A percentile compares a stretch with the other conserved stretches of the same genome.
Conservation (phyloP, 2,888 invertebrate genomes). For the Diogma glabrata region DNA sequence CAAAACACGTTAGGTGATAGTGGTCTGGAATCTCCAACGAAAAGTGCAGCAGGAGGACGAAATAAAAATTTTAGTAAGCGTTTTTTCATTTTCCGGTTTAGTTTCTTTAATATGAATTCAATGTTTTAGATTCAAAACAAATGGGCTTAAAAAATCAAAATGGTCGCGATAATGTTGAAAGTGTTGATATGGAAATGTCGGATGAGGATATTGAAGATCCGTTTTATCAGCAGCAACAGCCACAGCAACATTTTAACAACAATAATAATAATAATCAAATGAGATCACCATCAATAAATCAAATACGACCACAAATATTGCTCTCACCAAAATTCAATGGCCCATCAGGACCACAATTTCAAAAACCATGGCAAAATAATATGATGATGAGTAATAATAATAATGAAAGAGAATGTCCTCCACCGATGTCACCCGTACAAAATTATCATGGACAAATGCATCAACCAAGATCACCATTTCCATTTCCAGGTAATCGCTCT, state of each 20-base stretch:
- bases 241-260: not conserved
- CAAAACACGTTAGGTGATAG: not conserved
- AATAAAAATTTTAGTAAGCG: not conserved
- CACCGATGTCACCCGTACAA: not conserved
- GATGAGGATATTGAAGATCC: slow-evolving; percentile 53
- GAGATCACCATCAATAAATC: not conserved
- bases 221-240: not conserved
- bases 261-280: slow-evolving; percentile 5
- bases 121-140: slow-evolving; percentile 6
- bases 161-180: slow-evolving; percentile 54
- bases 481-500: not conserved
- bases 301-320: too few relatives aligned
- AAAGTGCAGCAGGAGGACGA: not conserved
- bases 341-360: not conserved
- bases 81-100: not conserved
- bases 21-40: not conserved
- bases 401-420: not conserved
- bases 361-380: slow-evolving; percentile 2
- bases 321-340: slow-evolving; percentile 1
- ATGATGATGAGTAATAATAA: not conserved
- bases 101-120: not conserved
- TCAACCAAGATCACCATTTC: not conserved
- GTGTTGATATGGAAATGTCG: slow-evolving; percentile 78
- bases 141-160: not conserved
- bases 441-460: not conserved